Evolutionary conservation across 2,888 invertebrate species (phyloP).

Genomic region (Lampropteryx suffumata): DNA sequence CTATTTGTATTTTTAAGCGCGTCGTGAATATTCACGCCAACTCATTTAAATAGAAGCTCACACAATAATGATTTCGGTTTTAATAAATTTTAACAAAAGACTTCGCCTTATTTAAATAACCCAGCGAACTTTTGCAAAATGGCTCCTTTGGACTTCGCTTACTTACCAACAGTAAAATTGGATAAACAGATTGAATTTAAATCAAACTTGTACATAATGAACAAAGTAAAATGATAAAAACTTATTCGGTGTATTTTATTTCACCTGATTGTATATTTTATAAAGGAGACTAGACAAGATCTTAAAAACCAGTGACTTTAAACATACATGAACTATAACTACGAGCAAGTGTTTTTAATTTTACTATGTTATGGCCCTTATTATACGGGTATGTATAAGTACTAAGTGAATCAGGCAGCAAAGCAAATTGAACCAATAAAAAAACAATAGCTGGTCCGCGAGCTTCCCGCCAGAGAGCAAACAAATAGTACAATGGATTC

Average conservation of each 20-base stretch:
- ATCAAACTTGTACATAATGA: conserved; percentile 22
- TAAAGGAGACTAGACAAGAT: no score
- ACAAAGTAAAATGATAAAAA: background rate
- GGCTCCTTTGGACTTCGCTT: conserved; percentile 17
- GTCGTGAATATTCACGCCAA: conserved; percentile 1
- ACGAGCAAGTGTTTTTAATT: no score
- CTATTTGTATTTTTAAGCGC: conserved; percentile 12
- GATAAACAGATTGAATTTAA: background rate
- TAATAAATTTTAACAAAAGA: conserved; percentile 18
- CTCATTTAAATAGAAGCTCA: no score
- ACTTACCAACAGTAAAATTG: conserved; percentile 9
- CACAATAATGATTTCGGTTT: conserved; percentile 5
- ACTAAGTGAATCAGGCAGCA: conserved; percentile 36
- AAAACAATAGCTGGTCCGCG: conserved; percentile 39
- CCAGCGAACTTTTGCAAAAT: conserved; percentile 21
- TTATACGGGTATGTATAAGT: no score
- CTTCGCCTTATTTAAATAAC: conserved; percentile 23
- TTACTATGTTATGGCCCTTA: no score
- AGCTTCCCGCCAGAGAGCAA: conserved; percentile 37
- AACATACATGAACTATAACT: no score
- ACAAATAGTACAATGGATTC: conserved; percentile 42
- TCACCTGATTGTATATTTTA: no score
- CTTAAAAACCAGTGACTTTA: no score
- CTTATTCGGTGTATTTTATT: no score
- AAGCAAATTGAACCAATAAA: conserved; percentile 44